Conservation (phyloP, 2,888 invertebrate species). For the Machimus atricapillus region DNA sequence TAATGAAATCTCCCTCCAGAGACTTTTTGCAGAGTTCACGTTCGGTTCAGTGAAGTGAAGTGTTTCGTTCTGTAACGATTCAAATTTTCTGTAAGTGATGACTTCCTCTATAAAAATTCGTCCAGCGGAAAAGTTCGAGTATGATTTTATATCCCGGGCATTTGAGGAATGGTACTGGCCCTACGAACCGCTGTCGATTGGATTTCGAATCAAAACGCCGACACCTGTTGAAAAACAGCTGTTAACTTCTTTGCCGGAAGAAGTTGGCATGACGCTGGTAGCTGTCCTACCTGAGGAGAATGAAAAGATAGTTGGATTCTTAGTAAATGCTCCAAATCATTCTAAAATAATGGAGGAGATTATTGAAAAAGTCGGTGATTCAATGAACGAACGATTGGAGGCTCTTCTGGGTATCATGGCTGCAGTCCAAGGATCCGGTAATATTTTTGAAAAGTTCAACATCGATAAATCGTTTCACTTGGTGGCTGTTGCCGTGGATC, state of each 20-base stretch:
- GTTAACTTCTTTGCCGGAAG: constrained; percentile 38
- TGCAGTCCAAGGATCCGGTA: constrained; percentile 38
- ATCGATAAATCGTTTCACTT: constrained; percentile 46
- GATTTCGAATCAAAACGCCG: constrained; percentile 44
- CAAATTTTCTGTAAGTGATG: neutral
- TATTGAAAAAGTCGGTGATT: neutral
- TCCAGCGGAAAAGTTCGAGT: neutral
- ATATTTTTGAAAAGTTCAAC: constrained; percentile 46
- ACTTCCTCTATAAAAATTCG: neutral
- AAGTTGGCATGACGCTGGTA: constrained; percentile 44
- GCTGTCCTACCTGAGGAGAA: constrained; percentile 40
- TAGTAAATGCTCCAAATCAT: constrained; percentile 21
- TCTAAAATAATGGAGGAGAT: constrained; percentile 12
- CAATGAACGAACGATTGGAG: neutral
- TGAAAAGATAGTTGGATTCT: constrained; percentile 20
- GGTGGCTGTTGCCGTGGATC: constrained; percentile 45
- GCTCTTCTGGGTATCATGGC: constrained; percentile 7
- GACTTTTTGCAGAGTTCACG: neutral
- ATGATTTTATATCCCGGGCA: constrained; percentile 7
- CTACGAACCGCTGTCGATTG: constrained; percentile 48
- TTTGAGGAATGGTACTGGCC: constrained; percentile 48
- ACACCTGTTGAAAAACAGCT: constrained; percentile 47
- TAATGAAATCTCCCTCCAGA: neutral
- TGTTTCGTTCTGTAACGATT: neutral
- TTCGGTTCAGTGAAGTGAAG: neutral